Conservation (phyloP, 2,113 vertebrate species). For the Mus musculus region DNA sequence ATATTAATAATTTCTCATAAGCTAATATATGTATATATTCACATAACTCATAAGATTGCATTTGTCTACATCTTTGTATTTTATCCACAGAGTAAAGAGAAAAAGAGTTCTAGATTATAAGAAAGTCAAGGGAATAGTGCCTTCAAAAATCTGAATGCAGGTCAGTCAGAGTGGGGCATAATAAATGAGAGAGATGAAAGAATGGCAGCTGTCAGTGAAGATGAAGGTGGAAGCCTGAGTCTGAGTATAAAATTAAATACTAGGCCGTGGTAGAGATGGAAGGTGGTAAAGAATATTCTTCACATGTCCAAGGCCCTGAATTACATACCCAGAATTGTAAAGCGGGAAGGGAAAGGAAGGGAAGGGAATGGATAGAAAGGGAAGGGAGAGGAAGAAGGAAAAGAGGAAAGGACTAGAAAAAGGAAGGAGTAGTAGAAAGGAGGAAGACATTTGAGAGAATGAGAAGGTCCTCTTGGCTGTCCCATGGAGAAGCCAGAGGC, state of each 20-base stretch:
- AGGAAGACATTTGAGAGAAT: too few species aligned
- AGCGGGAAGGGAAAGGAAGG: too few species aligned
- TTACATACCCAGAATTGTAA: background rate
- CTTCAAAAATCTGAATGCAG: background rate
- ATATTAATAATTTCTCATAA: background rate
- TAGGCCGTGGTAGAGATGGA: fast-evolving
- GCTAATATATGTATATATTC: background rate
- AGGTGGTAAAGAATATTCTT: background rate
- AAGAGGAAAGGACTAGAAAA: background rate
- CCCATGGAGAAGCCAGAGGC: background rate
- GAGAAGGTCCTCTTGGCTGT: background rate
- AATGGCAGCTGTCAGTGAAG: background rate
- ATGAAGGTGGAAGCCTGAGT: background rate
- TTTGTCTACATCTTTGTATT: background rate
- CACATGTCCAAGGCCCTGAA: fast-evolving
- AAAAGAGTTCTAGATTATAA: background rate
- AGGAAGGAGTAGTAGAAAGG: fast-evolving
- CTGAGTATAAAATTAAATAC: background rate
- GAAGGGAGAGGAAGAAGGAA: too few species aligned
- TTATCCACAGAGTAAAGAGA: background rate
- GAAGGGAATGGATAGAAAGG: too few species aligned
- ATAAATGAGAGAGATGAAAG: background rate
- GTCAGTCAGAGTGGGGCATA: too few species aligned
- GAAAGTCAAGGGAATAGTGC: background rate
- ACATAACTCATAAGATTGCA: background rate